Conservation (phyloP, 2,888 invertebrate species). For the Amiota mariae region DNA sequence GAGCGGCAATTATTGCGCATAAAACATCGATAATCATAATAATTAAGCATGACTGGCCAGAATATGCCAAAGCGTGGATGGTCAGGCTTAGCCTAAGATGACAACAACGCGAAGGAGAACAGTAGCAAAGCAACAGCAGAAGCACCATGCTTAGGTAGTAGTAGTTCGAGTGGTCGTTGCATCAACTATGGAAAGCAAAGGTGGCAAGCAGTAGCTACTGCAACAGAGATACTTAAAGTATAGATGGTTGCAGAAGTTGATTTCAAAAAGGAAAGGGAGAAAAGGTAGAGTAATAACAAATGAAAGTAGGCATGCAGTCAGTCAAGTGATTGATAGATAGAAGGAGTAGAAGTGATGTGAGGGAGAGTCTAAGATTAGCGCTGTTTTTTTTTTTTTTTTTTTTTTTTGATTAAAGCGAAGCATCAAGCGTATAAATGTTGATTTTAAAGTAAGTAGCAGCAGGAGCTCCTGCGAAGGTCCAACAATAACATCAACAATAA, state of each 20-base stretch:
- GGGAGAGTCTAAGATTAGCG: conserved; percentile 13
- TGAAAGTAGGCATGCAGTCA: conserved; percentile 6
- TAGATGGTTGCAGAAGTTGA: too few relatives aligned
- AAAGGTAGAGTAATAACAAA: not conserved
- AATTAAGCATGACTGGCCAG: conserved; percentile 65
- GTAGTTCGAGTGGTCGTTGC: conserved; percentile 34
- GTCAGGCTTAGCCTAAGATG: conserved; percentile 8
- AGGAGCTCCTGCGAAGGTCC: too few relatives aligned
- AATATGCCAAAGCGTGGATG: conserved; percentile 40
- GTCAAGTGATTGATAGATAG: too few relatives aligned
- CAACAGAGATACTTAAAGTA: not conserved
- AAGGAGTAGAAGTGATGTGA: too few relatives aligned
- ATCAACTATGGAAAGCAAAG: too few relatives aligned
- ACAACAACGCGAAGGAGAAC: conserved; percentile 41
- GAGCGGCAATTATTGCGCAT: conserved; percentile 65
- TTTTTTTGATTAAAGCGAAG: not conserved
- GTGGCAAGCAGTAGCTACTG: conserved; percentile 6
- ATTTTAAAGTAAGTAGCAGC: too few relatives aligned
- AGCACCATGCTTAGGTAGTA: not conserved
- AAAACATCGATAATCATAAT: conserved; percentile 68
- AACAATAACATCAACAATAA: not conserved
- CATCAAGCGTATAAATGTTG: not conserved
- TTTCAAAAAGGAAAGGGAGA: not conserved
- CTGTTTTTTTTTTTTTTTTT: not conserved
- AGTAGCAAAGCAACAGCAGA: conserved; percentile 27